phyloP scores from a whole-genome alignment of 2,797 vertebrate species.

The Dryobates pubescens region DNA sequence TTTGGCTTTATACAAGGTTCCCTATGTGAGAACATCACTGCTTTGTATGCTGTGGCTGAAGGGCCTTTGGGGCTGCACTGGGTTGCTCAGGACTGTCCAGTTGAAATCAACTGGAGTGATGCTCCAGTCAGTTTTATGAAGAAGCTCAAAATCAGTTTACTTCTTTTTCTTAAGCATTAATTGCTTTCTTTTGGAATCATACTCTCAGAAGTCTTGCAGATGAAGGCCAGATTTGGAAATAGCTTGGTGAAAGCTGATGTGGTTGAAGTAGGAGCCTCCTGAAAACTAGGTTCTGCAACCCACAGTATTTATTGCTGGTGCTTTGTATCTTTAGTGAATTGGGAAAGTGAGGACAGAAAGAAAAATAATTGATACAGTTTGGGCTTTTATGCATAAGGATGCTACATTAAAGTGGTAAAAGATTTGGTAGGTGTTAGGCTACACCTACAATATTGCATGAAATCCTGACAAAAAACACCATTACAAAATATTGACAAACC shows the following conservation, averaged over 20 bases:
- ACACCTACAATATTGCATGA: neutral
- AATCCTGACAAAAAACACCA: neutral
- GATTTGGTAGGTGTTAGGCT: neutral
- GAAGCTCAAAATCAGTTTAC: neutral
- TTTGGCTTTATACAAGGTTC: neutral
- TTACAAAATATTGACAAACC: constrained; percentile 51
- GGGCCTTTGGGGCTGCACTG: neutral
- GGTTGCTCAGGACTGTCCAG: neutral
- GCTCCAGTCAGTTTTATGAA: neutral
- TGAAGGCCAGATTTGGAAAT: neutral
- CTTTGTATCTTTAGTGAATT: neutral
- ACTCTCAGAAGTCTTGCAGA: neutral
- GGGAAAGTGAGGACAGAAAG: neutral
- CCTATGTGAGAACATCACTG: neutral
- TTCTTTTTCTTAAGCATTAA: neutral
- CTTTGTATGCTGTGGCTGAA: neutral
- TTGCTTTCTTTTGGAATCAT: neutral
- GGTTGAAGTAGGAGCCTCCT: neutral
- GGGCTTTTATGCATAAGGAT: neutral
- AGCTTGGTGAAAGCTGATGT: neutral
- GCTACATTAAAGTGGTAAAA: neutral
- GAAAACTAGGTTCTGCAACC: neutral
- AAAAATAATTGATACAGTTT: neutral
- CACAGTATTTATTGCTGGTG: neutral
- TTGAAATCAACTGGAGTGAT: neutral